phyloP scores from a whole-genome alignment of 2,113 vertebrate species.

The Leptocoma aspasia region DNA sequence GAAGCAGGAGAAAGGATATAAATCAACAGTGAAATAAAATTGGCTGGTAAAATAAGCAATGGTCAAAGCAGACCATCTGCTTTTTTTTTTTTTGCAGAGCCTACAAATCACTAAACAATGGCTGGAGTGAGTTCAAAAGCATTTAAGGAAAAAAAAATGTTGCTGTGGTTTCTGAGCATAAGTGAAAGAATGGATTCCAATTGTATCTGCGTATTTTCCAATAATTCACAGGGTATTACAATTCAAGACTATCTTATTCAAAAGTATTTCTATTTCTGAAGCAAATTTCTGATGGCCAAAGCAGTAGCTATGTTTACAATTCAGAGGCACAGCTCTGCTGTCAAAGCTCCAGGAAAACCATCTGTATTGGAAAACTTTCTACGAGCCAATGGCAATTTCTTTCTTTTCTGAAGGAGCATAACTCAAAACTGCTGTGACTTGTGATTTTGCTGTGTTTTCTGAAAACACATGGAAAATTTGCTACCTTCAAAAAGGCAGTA shows the following conservation, averaged over 20 bases:
- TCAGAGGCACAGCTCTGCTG: neutral
- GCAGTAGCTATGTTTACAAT: neutral
- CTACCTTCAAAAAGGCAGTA: neutral
- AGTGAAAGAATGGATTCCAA: neutral
- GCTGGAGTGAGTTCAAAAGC: neutral
- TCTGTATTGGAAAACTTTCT: neutral
- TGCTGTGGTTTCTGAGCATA: neutral
- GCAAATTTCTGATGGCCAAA: neutral
- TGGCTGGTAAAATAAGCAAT: neutral
- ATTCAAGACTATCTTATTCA: neutral
- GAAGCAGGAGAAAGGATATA: neutral
- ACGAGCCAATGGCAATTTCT: neutral
- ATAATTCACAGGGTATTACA: neutral
- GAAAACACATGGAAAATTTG: neutral
- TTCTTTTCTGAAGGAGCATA: neutral
- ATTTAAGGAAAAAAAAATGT: neutral
- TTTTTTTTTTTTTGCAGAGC: neutral
- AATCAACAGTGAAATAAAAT: neutral
- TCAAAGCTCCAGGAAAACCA: slow-evolving; percentile 23
- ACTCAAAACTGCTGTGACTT: neutral
- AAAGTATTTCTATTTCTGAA: slow-evolving; percentile 1
- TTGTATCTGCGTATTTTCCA: neutral
- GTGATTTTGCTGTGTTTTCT: neutral
- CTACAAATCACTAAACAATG: neutral
- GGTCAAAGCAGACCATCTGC: neutral